A percentile compares a stretch with the other conserved stretches of the same genome.
Conservation (phyloP, 2,797 vertebrate species). For the Aotus griseimembra region DNA sequence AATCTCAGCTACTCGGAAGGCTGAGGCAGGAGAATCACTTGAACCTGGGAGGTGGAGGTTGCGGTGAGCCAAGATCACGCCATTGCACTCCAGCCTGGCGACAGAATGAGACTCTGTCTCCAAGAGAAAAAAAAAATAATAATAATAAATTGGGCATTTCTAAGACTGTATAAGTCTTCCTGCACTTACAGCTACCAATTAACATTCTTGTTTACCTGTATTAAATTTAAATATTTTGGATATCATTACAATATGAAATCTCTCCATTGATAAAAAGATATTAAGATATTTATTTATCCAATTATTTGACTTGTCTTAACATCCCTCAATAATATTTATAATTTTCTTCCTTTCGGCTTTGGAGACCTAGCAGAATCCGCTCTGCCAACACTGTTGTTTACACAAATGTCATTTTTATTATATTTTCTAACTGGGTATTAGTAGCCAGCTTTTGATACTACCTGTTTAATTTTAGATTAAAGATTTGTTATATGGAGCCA, state of each 20-base stretch:
- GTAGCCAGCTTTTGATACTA: background rate
- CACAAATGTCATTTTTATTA: background rate
- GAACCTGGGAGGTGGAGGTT: too few species aligned
- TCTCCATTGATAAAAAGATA: background rate
- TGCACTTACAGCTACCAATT: background rate
- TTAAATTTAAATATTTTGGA: background rate
- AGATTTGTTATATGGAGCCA: background rate
- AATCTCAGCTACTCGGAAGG: too few species aligned
- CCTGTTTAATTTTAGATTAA: background rate
- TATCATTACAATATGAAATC: background rate
- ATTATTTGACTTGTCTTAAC: constrained; percentile 5
- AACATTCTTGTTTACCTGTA: background rate
- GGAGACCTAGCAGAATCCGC: background rate
- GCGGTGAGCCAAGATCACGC: too few species aligned
- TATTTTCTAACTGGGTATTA: background rate
- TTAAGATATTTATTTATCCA: background rate
- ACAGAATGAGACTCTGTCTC: too few species aligned
- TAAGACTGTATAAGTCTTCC: background rate
- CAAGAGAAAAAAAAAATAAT: too few species aligned
- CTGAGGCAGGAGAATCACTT: too few species aligned
- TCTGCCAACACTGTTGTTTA: background rate
- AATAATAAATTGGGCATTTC: background rate
- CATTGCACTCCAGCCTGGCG: too few species aligned
- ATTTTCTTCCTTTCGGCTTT: background rate
- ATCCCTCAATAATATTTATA: background rate